Evolutionary conservation across 2,797 vertebrate genomes (phyloP), one percentile per base, ranked within the genome.

Genomic region (Rhinophrynus dorsalis): DNA sequence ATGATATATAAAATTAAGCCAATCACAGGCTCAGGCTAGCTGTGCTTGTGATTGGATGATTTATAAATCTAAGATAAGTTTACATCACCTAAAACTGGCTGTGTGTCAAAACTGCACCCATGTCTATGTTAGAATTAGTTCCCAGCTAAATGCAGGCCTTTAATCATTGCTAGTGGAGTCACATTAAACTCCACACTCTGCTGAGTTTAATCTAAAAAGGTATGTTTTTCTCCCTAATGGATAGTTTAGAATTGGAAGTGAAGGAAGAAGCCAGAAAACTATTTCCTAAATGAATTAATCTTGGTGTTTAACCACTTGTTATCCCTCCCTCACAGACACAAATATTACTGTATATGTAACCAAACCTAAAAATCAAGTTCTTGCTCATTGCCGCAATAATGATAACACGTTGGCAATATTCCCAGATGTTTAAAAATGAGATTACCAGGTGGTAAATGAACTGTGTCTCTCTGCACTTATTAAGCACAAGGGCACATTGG

Each of bases 361-460:
- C 17, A 73, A 50, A 45, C 55, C 47, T 67, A 35, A 30, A 45
- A 52, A 57, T 67, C 70, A 60, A 66, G 70, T 67, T 66, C 65
- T 45, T 60, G 51, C 70, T 66, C 63, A 58, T 70, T 59, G 69
- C 63, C 54, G 55, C 62, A 73, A 60, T 73, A 67, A 73, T 73
- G 70, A 73, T 73, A 67, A 59, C 59, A 30, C 62, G 54, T 73
- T 73, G 70, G 70, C 70, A 54, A 7, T 18, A 15, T 67, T 73
- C 70, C 70, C 70, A 73, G 70, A 54, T 62, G 67, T 55, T 73
- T 73, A 73, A 73, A 73, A 73, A 60, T 66, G 55, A 73, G 55
- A 66, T 72, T 72, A 72, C 62, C 70, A 67, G 62, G 62, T 73
- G 69, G 52, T 72, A 72, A 72, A 73, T 73, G 62, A 73, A 73